Percentiles rank a stretch among this genome's conserved stretches.
These are phyloP conservation scores for Macropus fuliginosus DNA, from an alignment of 2,797 vertebrate genomes.

Conservation along the genomic window DNA sequence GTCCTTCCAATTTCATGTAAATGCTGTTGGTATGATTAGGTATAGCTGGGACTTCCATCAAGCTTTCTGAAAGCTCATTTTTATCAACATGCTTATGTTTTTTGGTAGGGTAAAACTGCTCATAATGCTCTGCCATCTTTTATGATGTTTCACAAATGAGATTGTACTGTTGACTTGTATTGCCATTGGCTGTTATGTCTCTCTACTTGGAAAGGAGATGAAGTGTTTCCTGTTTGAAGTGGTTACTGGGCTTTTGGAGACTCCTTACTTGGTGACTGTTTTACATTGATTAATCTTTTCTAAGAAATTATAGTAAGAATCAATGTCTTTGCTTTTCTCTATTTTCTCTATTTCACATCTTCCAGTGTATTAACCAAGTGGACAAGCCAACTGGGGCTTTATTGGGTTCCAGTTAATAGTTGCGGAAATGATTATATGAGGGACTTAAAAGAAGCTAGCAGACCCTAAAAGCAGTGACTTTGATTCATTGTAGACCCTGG, in stretches of 20 bases:
- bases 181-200: background rate
- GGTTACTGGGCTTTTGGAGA: background rate
- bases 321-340: background rate
- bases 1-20: background rate
- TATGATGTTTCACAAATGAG: background rate
- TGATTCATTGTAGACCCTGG: background rate
- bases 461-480: background rate
- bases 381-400: background rate
- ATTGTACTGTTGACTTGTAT: background rate
- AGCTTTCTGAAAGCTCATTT: background rate
- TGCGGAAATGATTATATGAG: background rate
- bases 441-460: background rate
- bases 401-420: background rate
- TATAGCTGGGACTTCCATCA: background rate
- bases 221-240: background rate
- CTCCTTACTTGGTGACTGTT: background rate
- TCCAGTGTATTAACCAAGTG: background rate
- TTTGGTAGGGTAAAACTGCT: background rate
- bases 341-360: background rate
- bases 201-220: background rate
- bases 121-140: background rate
- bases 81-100: background rate
- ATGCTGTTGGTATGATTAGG: background rate
- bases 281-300: background rate
- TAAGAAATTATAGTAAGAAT: background rate